Percentiles rank a stretch among this genome's conserved stretches.
Evolutionary conservation across 2,888 invertebrate species (phyloP).

Genomic region (Diloba caeruleocephala): DNA sequence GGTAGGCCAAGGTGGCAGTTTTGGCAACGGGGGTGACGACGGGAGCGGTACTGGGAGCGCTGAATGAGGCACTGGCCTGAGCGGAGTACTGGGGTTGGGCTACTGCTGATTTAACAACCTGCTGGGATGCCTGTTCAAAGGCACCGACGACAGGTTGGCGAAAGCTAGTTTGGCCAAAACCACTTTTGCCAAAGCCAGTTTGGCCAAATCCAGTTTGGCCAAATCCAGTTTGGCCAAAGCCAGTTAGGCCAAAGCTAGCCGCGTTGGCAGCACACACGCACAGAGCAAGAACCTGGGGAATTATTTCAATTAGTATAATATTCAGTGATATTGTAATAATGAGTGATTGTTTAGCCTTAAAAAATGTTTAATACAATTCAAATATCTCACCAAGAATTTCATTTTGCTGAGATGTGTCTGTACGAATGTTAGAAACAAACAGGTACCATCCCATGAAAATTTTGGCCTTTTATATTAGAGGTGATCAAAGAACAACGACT

Average conservation of each 20-base stretch:
- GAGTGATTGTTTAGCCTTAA: too few species aligned
- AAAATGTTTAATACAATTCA: too few species aligned
- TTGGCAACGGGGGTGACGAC: slow-evolving; percentile 12
- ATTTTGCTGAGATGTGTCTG: slow-evolving; percentile 68
- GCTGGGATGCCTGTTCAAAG: too few species aligned
- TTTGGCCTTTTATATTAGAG: slow-evolving; percentile 64
- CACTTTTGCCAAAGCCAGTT: too few species aligned
- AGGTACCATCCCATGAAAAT: slow-evolving; percentile 52
- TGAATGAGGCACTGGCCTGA: neutral
- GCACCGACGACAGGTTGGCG: neutral
- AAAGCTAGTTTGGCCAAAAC: too few species aligned
- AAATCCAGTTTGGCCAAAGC: too few species aligned
- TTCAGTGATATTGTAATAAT: too few species aligned
- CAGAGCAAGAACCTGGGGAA: slow-evolving; percentile 60
- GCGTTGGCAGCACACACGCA: slow-evolving; percentile 67
- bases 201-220: neutral
- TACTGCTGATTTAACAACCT: too few species aligned
- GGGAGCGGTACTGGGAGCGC: neutral
- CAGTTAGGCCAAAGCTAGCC: slow-evolving; percentile 43
- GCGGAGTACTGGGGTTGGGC: slow-evolving; percentile 14
- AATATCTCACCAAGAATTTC: slow-evolving; percentile 66
- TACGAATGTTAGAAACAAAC: slow-evolving; percentile 61
- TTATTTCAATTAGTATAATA: neutral
- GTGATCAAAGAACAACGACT: slow-evolving; percentile 54
- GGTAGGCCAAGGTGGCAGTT: slow-evolving; percentile 4